Evolutionary conservation across 2,113 vertebrate genomes (phyloP).

Genomic region (Mystacornis crossleyi): DNA sequence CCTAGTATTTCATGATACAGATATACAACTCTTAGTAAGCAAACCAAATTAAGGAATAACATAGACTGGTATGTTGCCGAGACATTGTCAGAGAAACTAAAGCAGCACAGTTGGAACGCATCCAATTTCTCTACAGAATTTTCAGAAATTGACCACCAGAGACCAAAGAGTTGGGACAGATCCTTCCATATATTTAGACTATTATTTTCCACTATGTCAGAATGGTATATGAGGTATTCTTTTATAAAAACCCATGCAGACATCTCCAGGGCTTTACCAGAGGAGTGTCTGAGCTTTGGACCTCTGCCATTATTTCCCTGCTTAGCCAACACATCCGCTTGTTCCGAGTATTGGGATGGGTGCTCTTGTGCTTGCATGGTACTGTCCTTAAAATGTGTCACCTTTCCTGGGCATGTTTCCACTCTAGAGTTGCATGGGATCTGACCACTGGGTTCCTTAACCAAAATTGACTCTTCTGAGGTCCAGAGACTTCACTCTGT

Average conservation of each 20-base stretch:
- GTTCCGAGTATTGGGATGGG: neutral
- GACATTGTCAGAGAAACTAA: neutral
- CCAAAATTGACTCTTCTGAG: neutral
- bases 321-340: neutral
- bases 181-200: neutral
- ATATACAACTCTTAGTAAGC: neutral
- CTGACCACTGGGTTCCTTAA: neutral
- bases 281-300: neutral
- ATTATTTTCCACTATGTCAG: neutral
- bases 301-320: neutral
- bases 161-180: neutral
- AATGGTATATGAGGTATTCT: neutral
- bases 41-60: neutral
- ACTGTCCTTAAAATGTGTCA: neutral
- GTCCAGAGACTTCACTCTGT: neutral
- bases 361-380: neutral
- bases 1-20: neutral
- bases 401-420: neutral
- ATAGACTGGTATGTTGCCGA: neutral
- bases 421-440: neutral
- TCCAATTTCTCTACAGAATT: neutral
- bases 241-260: neutral
- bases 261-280: neutral
- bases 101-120: neutral
- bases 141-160: neutral